These are phyloP conservation scores for Protobothrops flavoviridis DNA, from an alignment of 2,113 vertebrate species.

Conservation along the genomic window DNA sequence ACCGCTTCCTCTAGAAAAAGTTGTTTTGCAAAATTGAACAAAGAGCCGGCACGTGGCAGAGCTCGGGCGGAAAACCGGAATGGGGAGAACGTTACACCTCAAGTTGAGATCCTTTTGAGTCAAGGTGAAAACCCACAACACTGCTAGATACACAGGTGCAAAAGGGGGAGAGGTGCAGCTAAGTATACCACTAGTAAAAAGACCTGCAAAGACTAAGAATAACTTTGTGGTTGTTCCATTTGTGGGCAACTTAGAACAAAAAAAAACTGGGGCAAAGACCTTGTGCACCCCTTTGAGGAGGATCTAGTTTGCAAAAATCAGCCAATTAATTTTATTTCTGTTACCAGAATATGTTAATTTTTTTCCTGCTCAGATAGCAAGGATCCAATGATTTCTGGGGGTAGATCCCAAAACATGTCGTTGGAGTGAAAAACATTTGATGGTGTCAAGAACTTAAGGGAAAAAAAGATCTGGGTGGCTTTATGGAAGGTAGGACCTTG, in stretches of 20 bases:
- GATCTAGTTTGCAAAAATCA: background rate
- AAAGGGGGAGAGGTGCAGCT: conserved; percentile 10
- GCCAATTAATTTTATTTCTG: too few species aligned
- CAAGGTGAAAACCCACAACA: background rate
- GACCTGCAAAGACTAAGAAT: conserved; percentile 4
- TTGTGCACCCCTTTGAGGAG: background rate
- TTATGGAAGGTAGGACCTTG: background rate
- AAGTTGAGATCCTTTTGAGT: background rate
- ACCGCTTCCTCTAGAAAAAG: conserved; percentile 75
- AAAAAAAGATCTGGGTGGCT: background rate
- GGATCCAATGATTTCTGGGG: background rate
- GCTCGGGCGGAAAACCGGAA: conserved; percentile 10
- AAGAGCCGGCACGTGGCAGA: conserved; percentile 32
- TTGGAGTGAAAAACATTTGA: background rate
- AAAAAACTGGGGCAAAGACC: background rate
- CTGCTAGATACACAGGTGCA: background rate
- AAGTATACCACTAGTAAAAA: conserved; percentile 13
- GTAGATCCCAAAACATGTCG: background rate
- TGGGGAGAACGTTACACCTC: conserved; percentile 65
- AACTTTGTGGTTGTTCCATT: conserved; percentile 2
- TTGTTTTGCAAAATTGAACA: conserved; percentile 50
- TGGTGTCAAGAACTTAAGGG: background rate
- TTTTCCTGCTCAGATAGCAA: background rate
- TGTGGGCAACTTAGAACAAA: background rate
- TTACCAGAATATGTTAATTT: background rate